Evolutionary conservation across 92 coral and sea anemone species (phyloP).

Genomic region (Porites evermanni): DNA sequence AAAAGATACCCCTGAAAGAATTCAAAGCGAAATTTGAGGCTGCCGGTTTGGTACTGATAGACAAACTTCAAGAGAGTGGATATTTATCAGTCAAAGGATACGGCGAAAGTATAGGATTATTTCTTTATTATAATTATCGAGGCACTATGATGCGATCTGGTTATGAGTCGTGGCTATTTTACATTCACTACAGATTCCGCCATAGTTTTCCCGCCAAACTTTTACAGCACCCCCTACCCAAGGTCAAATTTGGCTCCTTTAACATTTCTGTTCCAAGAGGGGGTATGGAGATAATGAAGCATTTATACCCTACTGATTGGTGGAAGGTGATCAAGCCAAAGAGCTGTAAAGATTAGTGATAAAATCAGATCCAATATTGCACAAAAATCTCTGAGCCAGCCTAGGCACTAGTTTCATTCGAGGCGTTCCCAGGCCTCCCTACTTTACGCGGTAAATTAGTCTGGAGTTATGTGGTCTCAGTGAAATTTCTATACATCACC

Average conservation of each 20-base stretch:
- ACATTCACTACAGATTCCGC: constrained; percentile 15
- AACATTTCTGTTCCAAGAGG: constrained; percentile 37
- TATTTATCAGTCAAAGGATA: neutral
- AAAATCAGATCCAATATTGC: too few species aligned
- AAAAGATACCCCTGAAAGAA: constrained; percentile 30
- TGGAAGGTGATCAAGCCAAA: constrained; percentile 33
- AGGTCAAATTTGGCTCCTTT: constrained; percentile 38
- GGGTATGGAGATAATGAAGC: constrained; percentile 12
- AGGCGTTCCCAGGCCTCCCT: too few species aligned
- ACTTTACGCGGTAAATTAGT: too few species aligned
- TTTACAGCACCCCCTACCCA: constrained; percentile 41
- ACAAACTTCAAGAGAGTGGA: neutral
- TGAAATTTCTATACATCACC: too few species aligned
- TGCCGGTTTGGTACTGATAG: constrained; percentile 36
- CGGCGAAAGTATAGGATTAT: constrained; percentile 1
- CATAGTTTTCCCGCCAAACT: constrained; percentile 41
- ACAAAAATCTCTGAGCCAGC: too few species aligned
- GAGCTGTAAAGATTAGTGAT: constrained; percentile 2
- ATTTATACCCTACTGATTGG: constrained; percentile 29
- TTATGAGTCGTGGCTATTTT: constrained; percentile 42
- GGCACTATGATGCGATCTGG: constrained; percentile 48
- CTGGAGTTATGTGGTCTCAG: too few species aligned
- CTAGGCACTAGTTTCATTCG: too few species aligned
- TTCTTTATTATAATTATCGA: constrained; percentile 17
- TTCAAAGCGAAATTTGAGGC: constrained; percentile 43